Base-by-base conservation (phyloP, 2,797 vertebrate genomes). In the Cryptoblepharus egeriae region DNA sequence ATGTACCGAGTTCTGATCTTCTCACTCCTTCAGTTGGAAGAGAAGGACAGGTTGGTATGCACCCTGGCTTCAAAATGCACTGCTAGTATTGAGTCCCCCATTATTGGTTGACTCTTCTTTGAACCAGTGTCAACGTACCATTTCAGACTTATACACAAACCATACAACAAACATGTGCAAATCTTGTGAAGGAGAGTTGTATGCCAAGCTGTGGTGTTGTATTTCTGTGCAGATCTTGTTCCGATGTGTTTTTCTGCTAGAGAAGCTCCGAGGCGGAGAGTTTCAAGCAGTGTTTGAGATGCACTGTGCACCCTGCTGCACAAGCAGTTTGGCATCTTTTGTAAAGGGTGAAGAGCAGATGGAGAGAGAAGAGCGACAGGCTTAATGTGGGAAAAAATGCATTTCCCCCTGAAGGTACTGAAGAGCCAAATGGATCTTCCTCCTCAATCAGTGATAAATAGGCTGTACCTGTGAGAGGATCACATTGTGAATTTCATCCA, bases 281-380 rank as follows among this genome's bases (percentile, higher is more conserved):
- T 70, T 75, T n/a, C 22, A 57, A 60, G 20, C 1, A 4, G 37
- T 32, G 22, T 28, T 32, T 75, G 26, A 71, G 22, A 65, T 58
- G 37, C 13, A 9, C 45, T 65, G 20, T 78, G 49, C 61, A 26
- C 30, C 49, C 49, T 69, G 52, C 42, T 75, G 42, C 57, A 52
- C 81, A 79, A 87, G 32, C 72, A 85, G 78, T 32, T 68, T 28
- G 73, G 49, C 83, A 70, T 45, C 9, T 28, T 65, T 2, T 10
- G 75, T 3, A 4, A 1, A 49, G n/a, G 65, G 10, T 7, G 79
- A 13, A 3, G 37, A 89, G 26, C 39, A 90, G 78, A 16, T 32
- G 84, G 88, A 52, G 69, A 82, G 57, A 63, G 77, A 85, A 89
- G 82, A 87, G 78, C 55, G 67, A 37, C 64, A 76, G 32, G 57